Conservation (phyloP, 2,797 vertebrate species). For the Tangara arthus region DNA sequence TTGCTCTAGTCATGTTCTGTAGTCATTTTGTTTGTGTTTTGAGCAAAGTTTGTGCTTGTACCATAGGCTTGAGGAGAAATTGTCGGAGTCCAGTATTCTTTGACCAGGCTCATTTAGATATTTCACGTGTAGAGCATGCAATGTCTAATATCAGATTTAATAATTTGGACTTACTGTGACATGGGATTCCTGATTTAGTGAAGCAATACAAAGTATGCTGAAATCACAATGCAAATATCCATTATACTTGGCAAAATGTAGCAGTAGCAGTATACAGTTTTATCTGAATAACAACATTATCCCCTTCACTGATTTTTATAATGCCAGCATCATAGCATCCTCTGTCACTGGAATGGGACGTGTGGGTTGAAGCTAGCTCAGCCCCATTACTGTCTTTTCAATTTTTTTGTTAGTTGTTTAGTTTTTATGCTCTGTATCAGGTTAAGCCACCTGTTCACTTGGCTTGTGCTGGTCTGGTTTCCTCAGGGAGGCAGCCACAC, state of each 20-base stretch:
- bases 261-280: background rate
- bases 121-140: background rate
- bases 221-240: background rate
- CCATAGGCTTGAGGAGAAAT: background rate
- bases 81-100: background rate
- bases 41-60: background rate
- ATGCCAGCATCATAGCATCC: background rate
- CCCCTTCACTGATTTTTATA: background rate
- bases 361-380: background rate
- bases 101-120: background rate
- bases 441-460: background rate
- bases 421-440: background rate
- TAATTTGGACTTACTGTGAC: background rate
- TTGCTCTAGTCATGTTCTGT: background rate
- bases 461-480: background rate
- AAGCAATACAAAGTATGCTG: background rate
- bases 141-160: background rate
- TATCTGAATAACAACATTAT: accelerated
- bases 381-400: background rate
- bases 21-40: background rate
- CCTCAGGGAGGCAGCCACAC: background rate
- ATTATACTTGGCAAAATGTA: background rate
- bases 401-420: background rate
- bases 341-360: accelerated
- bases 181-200: background rate